Evolutionary conservation across 2,113 vertebrate genomes (phyloP), one percentile per base, ranked within the genome.

Genomic region (Cynopterus brachyotis): DNA sequence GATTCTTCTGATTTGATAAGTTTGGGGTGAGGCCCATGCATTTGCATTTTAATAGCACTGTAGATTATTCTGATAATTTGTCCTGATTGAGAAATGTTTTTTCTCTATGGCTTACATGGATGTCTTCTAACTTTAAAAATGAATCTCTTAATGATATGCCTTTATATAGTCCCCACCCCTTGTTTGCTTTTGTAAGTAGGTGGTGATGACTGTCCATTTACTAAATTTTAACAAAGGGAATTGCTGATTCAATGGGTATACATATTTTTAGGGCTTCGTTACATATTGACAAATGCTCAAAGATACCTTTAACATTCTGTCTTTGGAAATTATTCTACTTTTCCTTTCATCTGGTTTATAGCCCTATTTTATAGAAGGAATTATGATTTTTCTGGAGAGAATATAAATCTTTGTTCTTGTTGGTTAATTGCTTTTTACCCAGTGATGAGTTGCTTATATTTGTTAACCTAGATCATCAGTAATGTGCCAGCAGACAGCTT

Each of bases 401-500:
- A 42, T 40, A 24, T 57, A 55, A 17, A 69, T 59, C 55, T 94
- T 95, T 92, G 45, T 86, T 96, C 40, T 95, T 57, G 16, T 42
- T 95, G 82, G 17, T 73, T 93, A 80, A 76, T 73, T 80, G 40
- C 24, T 67, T 94, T 55, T 72, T 42, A 66, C 28, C 45, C 30
- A 55, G 15, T 92, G 30, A 6, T 96, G 47, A 90, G 9, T 88
- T 97, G 47, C 40, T 97, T 96, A 3, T 91, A 7, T 91, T 94
- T 96, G 85, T 59, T 92, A 75, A 96, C 66, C 78, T 96, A 99
- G 99, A 99, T 99, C 91, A 99, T 99, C 98, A 99, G 99, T 96
- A 99, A 99, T 0, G 99, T 99, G 55, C 99, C 99, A 47, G 98
- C 97, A 47, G 99, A 99, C 85, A 99, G 99, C 96, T 99, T 99